Base-by-base conservation (phyloP, 2,113 vertebrate genomes). In the Heterotis niloticus region DNA sequence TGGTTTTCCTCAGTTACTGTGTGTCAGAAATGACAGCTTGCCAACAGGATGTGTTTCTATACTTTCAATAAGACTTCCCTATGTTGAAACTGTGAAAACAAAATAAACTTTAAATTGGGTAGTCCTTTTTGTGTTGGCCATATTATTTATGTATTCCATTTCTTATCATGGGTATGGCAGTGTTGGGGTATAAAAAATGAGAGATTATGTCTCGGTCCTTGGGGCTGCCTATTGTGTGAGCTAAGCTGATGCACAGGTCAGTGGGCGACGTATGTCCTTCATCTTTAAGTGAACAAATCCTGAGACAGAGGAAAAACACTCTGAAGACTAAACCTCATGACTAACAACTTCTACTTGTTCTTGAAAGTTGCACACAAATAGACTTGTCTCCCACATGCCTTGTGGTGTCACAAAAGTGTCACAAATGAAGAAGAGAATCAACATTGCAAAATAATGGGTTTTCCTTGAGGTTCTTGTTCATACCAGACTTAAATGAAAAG, bases 381-480 rank as follows among this genome's bases (percentile, higher is more conserved):
- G n/a, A n/a, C n/a, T n/a, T n/a, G n/a, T n/a, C n/a, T n/a, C n/a
- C n/a, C n/a, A n/a, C n/a, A n/a, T n/a, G n/a, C n/a, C n/a, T n/a
- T n/a, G n/a, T n/a, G n/a, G 73, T 78, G 82, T 83, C 66, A 29
- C 69, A 84, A 82, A 83, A 82, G 75, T 75, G 64, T 28, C 60
- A 76, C 54, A 82, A 84, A 85, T 87, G 76, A 82, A 76, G 64
- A 59, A 5, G 13, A n/a, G 23, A 78, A 85, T 87, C 82, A 82
- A 54, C 74, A 68, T 66, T 60, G 85, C 5, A 73, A 56, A 72
- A 73, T 64, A 26, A 52, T 57, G 29, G 56, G 59, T 23, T 84
- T 86, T 85, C 80, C 83, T 82, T 68, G 65, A 79, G 82, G 70
- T 83, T 82, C 86, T 83, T 23, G 16, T 82, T 80, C 78, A 84